phyloP scores from a whole-genome alignment of 2,797 vertebrate genomes.

The Synaphobranchus kaupii region DNA sequence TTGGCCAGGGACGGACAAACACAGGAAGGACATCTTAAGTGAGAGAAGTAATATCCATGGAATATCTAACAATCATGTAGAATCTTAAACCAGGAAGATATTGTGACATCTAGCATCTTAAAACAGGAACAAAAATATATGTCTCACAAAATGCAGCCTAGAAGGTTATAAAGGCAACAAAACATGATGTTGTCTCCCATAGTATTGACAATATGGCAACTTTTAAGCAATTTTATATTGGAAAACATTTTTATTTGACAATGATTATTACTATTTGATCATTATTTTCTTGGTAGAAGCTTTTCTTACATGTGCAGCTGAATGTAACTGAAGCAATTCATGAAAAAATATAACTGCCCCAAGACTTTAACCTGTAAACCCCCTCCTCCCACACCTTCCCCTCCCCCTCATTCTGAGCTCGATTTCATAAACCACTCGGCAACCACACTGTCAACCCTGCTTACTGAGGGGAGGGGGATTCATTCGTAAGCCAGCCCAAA shows the following conservation, averaged over 20 bases:
- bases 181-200: neutral
- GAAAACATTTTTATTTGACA: neutral
- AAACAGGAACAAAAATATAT: neutral
- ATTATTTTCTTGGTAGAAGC: neutral
- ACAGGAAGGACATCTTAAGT: neutral
- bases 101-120: neutral
- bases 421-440: too few relatives aligned
- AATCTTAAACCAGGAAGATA: neutral
- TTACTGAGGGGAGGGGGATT: neutral
- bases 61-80: neutral
- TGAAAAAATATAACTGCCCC: neutral
- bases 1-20: neutral
- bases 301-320: neutral
- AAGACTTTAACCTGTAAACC: neutral
- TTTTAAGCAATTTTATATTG: neutral
- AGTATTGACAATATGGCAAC: neutral
- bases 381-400: too few relatives aligned
- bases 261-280: neutral
- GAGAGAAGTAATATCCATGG: neutral
- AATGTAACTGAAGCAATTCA: neutral
- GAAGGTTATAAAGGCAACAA: neutral
- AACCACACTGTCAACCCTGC: too few relatives aligned
- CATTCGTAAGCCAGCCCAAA: neutral
- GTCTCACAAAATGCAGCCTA: neutral
- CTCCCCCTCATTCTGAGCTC: too few relatives aligned